Percentiles rank a stretch among this genome's conserved stretches.
Evolutionary conservation across 2,797 vertebrate genomes (phyloP).

Genomic region (Rhadinocentrus ornatus): DNA sequence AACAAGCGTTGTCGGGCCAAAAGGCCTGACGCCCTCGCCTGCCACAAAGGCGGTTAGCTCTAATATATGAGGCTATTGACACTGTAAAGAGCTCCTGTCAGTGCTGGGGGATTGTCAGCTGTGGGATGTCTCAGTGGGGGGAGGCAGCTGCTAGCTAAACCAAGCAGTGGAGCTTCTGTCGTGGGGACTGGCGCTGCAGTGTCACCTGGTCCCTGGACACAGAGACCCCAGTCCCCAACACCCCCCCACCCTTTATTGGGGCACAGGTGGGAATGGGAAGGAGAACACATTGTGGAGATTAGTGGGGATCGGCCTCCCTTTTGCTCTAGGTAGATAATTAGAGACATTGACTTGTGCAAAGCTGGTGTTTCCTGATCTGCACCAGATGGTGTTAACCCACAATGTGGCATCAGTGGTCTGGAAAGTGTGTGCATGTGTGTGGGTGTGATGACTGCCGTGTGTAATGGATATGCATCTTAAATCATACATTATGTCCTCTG

Average conservation of each 20-base stretch:
- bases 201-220: conserved; percentile 82
- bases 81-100: conserved; percentile 85
- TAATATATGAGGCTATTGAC: conserved; percentile 89
- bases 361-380: conserved; percentile 85
- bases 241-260: conserved; percentile 61
- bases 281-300: conserved; percentile 86
- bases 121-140: conserved; percentile 84
- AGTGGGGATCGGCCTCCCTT: conserved; percentile 76
- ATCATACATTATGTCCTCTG: conserved; percentile 80
- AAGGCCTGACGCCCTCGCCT: conserved; percentile 82
- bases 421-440: conserved; percentile 41
- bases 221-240: conserved; percentile 31
- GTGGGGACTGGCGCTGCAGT: conserved; percentile 56
- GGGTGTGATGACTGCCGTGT: conserved; percentile 53
- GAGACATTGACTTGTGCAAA: conserved; percentile 84
- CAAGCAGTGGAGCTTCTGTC: conserved; percentile 74
- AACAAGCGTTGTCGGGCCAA: conserved; percentile 84
- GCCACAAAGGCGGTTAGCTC: conserved; percentile 86
- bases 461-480: conserved; percentile 80
- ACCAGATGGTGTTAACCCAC: conserved; percentile 84
- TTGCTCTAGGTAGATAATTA: conserved; percentile 83
- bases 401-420: conserved; percentile 67
- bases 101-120: conserved; percentile 82
- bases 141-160: conserved; percentile 85
- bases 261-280: conserved; percentile 87